Evolutionary conservation across 2,113 vertebrate genomes (phyloP), one percentile per base, ranked within the genome.

Genomic region (Myiopsitta monachus): DNA sequence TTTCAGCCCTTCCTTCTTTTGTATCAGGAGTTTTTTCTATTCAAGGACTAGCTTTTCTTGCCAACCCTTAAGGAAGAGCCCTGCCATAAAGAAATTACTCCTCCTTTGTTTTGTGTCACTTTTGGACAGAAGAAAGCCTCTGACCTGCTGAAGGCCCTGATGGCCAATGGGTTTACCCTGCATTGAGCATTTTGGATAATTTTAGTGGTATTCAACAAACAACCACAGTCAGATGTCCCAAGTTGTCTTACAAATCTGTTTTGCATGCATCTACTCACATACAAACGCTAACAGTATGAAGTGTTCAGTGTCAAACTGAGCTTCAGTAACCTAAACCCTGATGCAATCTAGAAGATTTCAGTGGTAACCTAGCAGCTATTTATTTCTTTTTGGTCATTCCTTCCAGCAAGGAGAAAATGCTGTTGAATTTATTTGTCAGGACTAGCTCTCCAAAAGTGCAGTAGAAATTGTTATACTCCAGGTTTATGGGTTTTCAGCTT

Each of bases 1-100:
- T 92, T 93, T 69, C 44, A 70, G 59, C 10, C 31, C 79, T 92
- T 96, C 88, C 94, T 90, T 86, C 54, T 97, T 96, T 93, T 80
- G 79, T 89, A 70, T 21, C 23, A 16, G 6, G 19, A 83, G 52
- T 49, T 68, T 93, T 95, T 92, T 95, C 83, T 94, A 21, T 80
- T 77, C n/a, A 31, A 27, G 63, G 26, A 66, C 72, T 86, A 88
- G 17, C 36, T 85, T 89, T 85, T 93, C 46, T 90, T 92, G 66
- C 27, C 51, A 69, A 8, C 41, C 8, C 26, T 59, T 92, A 17
- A 67, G 84, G 77, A 95, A 94, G 66, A 78, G 16, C n/a, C 23
- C 7, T 87, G 77, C 89, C 84, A 84, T 72, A 87, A 89, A 91
- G 77, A 94, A 92, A 72, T 91, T 24, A 82, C 46, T 88, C 63